Percentiles rank a stretch among this genome's conserved stretches.
phyloP scores from a whole-genome alignment of 2,797 vertebrate species.

The Huso huso region DNA sequence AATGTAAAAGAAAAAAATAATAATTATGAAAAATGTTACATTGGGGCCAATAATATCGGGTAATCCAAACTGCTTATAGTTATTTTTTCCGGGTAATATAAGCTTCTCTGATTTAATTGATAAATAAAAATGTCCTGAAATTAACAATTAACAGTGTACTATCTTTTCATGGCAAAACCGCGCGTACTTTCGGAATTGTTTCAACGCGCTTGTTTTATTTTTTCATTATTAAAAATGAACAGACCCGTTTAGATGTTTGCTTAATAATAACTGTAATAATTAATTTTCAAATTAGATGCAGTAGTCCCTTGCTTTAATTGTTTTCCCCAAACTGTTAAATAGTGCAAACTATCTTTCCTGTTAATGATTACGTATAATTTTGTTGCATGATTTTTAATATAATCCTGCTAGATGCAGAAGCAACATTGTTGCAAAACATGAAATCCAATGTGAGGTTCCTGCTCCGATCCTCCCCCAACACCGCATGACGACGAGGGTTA shows the following conservation, averaged over 20 bases:
- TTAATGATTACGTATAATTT: slow-evolving; percentile 4
- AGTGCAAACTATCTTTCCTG: slow-evolving; percentile 19
- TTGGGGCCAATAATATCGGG: slow-evolving; percentile 6
- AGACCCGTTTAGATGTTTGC: slow-evolving; percentile 1
- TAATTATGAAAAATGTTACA: slow-evolving; percentile 22
- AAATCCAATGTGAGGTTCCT: slow-evolving; percentile 34
- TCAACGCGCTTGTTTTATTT: neutral
- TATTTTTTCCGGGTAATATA: no score
- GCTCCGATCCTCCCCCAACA: slow-evolving; percentile 50
- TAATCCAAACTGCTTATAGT: no score
- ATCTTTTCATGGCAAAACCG: neutral
- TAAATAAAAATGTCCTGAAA: neutral
- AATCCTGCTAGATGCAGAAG: slow-evolving; percentile 22
- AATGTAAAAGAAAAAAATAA: slow-evolving; percentile 34
- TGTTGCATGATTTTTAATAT: slow-evolving; percentile 23
- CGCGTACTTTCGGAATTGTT: neutral
- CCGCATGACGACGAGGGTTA: slow-evolving; percentile 55
- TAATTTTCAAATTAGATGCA: neutral
- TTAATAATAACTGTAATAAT: slow-evolving; percentile 8
- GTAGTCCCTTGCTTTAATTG: neutral
- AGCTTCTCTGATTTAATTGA: neutral
- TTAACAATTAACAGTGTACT: neutral
- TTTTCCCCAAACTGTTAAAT: slow-evolving; percentile 12
- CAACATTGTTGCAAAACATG: slow-evolving; percentile 30
- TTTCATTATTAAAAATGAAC: neutral